Base-by-base conservation (phyloP, 1,140 invertebrate genomes). In the Lethrus apterus region DNA sequence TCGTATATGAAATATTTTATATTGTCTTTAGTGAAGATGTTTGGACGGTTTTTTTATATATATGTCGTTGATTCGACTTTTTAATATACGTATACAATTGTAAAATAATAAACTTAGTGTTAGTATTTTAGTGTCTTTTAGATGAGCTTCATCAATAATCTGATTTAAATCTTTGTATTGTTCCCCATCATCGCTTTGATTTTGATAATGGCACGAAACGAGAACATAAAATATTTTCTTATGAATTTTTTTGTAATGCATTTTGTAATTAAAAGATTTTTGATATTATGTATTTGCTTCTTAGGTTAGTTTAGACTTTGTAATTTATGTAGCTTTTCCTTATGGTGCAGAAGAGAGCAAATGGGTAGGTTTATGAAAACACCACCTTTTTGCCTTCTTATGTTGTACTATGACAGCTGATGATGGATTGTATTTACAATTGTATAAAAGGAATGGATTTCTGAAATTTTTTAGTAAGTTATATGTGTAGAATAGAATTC, bases 61-160 rank as follows among this genome's bases (percentile, higher is more conserved):
- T 29, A 55, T 55, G 55, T 59, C 55, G 52, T 55, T 48, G 32
- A 53, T 49, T 36, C 54, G 54, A 55, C 56, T 56, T 60, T 60
- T 58, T 60, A 48, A 61, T 54, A 43, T 38, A 50, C 56, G 50
- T 60, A 60, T 59, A 60, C 59, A 61, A 56, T 59, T 61, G 59
- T 61, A 61, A 61, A 57, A 58, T 60, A 58, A 46, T 50, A 47
- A 54, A 40, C 31, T 51, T 51, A 55, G 52, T 44, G 52, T 58
- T 42, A 57, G 52, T 43, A 14, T 52, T 54, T 52, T 48, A 43
- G 34, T 54, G 38, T 43, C 10, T 42, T 23, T 42, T 36, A 41
- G 15, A 26, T 20, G 14, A 42, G 36, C 48, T 42, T 44, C 44
- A 40, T 42, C 29, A 24, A 42, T 42, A 42, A 42, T 42, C 24